These are phyloP conservation scores for Pollenia angustigena DNA, from an alignment of 2,888 invertebrate genomes.

Conservation along the genomic window DNA sequence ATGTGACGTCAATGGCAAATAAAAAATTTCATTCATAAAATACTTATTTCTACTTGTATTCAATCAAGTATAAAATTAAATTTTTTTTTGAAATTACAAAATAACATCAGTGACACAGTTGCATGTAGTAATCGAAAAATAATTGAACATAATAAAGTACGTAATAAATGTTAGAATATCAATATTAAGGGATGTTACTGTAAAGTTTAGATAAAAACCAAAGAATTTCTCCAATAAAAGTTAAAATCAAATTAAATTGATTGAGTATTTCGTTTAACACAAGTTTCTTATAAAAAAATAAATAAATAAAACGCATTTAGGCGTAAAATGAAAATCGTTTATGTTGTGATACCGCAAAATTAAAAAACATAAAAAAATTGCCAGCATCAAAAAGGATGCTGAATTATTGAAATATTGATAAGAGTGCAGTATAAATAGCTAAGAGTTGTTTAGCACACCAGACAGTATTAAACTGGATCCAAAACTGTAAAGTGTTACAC, in stretches of 20 bases:
- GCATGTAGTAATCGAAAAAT: constrained; percentile 41
- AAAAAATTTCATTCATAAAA: constrained; percentile 50
- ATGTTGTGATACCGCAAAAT: constrained; percentile 6
- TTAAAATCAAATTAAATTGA: constrained; percentile 74
- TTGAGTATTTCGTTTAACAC: constrained; percentile 35
- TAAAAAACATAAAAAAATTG: constrained; percentile 9
- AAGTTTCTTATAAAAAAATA: not conserved
- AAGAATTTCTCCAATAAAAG: constrained; percentile 59
- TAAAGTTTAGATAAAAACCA: constrained; percentile 78
- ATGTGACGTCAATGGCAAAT: constrained; percentile 28
- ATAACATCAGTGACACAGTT: constrained; percentile 22
- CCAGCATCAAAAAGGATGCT: constrained; percentile 18
- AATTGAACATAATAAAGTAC: constrained; percentile 38
- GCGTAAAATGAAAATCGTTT: constrained; percentile 75
- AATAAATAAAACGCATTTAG: constrained; percentile 69
- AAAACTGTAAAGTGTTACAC: constrained; percentile 6
- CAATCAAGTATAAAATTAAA: constrained; percentile 35
- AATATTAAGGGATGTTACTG: constrained; percentile 66
- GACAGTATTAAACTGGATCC: constrained; percentile 43
- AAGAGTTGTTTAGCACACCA: constrained; percentile 7
- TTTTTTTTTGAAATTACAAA: not conserved
- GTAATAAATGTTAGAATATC: not conserved
- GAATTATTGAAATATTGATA: constrained; percentile 20
- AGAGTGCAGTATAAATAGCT: constrained; percentile 62
- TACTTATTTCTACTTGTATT: not conserved